Conservation (phyloP, 2,888 invertebrate genomes). For the Aleiodes alternator region DNA sequence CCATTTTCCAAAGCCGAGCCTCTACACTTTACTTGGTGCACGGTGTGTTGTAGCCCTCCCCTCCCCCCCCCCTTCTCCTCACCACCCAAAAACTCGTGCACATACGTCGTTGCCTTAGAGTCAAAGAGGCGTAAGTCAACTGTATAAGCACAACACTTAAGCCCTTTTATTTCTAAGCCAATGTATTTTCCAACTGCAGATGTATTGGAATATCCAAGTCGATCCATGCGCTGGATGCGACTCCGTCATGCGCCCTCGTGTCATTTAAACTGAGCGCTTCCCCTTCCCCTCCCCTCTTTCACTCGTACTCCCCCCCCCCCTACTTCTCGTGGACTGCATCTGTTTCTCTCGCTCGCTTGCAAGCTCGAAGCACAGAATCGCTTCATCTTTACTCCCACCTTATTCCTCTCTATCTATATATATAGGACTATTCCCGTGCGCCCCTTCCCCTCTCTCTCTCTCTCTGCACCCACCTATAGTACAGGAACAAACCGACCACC, state of each 20-base stretch:
- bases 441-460: no score
- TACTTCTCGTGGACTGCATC: no score
- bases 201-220: slow-evolving; percentile 58
- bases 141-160: no score
- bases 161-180: no score
- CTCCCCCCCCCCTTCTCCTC: no score
- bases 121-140: no score
- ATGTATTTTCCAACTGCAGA: slow-evolving; percentile 5
- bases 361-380: slow-evolving; percentile 5
- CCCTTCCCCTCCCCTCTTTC: no score
- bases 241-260: slow-evolving; percentile 68
- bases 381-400: slow-evolving; percentile 18
- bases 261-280: slow-evolving; percentile 48
- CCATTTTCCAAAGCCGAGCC: slow-evolving; percentile 26
- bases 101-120: no score
- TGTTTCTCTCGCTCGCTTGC: background rate
- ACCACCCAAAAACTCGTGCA: slow-evolving; percentile 1
- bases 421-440: background rate
- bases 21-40: slow-evolving; percentile 3
- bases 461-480: slow-evolving; percentile 7
- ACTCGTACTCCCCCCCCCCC: no score
- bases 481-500: slow-evolving; percentile 48
- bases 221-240: slow-evolving; percentile 71
- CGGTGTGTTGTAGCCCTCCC: no score
- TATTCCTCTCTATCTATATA: background rate